These are phyloP conservation scores for Motacilla tschutschensis DNA, from an alignment of 2,113 vertebrate species.

Conservation along the genomic window DNA sequence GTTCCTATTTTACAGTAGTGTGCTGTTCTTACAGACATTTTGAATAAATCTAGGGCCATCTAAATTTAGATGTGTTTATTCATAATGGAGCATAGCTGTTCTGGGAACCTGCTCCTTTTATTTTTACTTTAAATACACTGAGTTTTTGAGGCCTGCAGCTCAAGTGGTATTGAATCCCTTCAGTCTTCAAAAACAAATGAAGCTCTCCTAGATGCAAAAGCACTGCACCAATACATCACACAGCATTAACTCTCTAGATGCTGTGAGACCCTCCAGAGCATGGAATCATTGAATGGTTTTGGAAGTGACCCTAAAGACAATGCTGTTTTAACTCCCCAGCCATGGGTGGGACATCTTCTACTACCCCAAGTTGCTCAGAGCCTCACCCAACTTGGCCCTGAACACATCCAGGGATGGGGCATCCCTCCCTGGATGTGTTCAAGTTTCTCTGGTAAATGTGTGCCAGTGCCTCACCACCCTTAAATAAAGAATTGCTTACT, in stretches of 20 bases:
- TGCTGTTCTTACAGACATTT: constrained; percentile 40
- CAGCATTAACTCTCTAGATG: not conserved
- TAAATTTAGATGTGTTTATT: constrained; percentile 64
- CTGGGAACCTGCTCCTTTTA: not conserved
- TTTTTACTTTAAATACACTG: not conserved
- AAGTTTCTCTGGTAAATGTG: not conserved
- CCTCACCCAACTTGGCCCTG: not conserved
- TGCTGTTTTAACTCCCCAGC: rapidly evolving
- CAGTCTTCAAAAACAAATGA: constrained; percentile 30
- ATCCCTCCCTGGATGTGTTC: not conserved
- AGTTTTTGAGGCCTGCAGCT: not conserved
- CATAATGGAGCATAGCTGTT: not conserved
- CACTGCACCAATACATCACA: not conserved
- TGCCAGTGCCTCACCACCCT: not conserved
- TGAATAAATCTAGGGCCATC: constrained; percentile 9
- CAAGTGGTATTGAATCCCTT: constrained; percentile 2
- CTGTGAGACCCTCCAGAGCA: not conserved
- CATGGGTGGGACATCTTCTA: not conserved
- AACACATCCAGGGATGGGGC: not conserved
- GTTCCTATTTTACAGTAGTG: constrained; percentile 9
- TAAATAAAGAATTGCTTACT: not conserved
- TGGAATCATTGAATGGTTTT: not conserved
- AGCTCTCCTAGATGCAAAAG: not conserved
- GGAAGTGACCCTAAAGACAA: not conserved
- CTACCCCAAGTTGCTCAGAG: not conserved